Percentiles rank a stretch among this genome's conserved stretches.
Evolutionary conservation across 1,140 invertebrate genomes (phyloP).

Genomic region (Plutomurus gul): DNA sequence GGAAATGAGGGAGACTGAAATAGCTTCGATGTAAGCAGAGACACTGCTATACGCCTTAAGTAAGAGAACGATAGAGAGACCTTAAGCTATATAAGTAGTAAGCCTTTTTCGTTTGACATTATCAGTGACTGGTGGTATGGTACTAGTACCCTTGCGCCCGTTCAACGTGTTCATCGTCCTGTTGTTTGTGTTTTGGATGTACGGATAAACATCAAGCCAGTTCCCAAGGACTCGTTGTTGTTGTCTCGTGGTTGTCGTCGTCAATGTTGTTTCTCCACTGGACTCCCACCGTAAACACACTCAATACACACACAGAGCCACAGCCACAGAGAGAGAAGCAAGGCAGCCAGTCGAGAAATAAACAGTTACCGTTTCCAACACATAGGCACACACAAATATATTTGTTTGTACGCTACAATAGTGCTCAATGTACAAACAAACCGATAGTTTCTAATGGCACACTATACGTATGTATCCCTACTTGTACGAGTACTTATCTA

Average conservation of each 20-base stretch:
- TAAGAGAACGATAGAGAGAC: too few species aligned
- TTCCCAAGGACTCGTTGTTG: slow-evolving; percentile 49
- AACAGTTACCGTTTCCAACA: slow-evolving; percentile 9
- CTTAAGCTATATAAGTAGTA: too few species aligned
- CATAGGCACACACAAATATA: neutral
- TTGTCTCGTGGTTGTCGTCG: slow-evolving; percentile 41
- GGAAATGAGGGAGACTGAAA: too few species aligned
- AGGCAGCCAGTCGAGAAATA: neutral
- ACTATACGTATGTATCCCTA: too few species aligned
- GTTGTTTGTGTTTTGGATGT: slow-evolving; percentile 45
- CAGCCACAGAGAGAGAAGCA: neutral
- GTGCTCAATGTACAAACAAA: neutral
- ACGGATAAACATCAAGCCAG: slow-evolving; percentile 44
- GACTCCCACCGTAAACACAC: slow-evolving; percentile 23
- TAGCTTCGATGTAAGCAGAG: too few species aligned
- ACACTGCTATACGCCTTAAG: too few species aligned
- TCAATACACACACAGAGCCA: too few species aligned
- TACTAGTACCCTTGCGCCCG: slow-evolving; percentile 3
- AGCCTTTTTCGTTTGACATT: too few species aligned
- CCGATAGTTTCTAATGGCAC: too few species aligned
- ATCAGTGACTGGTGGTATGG: too few species aligned
- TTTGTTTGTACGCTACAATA: neutral
- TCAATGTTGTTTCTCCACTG: slow-evolving; percentile 15
- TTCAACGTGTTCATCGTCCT: neutral
- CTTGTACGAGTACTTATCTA: too few species aligned